These are phyloP conservation scores for Paratilapia polleni DNA, from an alignment of 2,113 vertebrate genomes.

Conservation along the genomic window DNA sequence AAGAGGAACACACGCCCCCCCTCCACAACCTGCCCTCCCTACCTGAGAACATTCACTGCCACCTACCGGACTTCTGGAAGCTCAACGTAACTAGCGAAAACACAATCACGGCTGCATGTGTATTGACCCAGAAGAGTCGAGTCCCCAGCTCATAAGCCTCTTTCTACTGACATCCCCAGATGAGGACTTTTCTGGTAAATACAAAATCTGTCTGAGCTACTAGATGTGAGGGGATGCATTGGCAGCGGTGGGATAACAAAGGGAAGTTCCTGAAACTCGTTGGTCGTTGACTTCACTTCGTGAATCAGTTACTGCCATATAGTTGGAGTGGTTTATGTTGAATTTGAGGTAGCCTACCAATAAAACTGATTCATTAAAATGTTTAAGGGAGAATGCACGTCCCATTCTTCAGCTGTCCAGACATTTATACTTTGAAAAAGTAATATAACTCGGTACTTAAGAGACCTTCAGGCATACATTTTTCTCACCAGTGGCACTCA, in stretches of 20 bases:
- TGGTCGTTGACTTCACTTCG: background rate
- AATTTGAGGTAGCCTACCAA: background rate
- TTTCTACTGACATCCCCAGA: background rate
- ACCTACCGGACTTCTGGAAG: conserved; percentile 71
- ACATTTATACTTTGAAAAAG: background rate
- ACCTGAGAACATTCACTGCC: conserved; percentile 80
- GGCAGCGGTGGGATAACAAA: background rate
- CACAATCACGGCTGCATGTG: background rate
- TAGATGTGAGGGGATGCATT: background rate
- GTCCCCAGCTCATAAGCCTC: background rate
- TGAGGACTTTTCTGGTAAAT: background rate
- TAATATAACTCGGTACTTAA: background rate
- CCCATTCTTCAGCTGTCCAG: background rate
- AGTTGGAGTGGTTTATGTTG: background rate
- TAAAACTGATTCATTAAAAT: background rate
- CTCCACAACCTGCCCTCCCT: conserved; percentile 54
- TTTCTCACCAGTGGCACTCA: conserved; percentile 18
- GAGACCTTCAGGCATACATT: background rate
- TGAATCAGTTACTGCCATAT: background rate
- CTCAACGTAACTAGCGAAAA: background rate
- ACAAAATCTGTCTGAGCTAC: background rate
- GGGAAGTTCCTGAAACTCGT: background rate
- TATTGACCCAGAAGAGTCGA: background rate
- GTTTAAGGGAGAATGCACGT: background rate
- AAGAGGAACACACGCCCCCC: conserved; percentile 61